A percentile compares a stretch with the other conserved stretches of the same genome.
These are phyloP conservation scores for Penelope pileata DNA, from an alignment of 2,113 vertebrate species.

Conservation along the genomic window DNA sequence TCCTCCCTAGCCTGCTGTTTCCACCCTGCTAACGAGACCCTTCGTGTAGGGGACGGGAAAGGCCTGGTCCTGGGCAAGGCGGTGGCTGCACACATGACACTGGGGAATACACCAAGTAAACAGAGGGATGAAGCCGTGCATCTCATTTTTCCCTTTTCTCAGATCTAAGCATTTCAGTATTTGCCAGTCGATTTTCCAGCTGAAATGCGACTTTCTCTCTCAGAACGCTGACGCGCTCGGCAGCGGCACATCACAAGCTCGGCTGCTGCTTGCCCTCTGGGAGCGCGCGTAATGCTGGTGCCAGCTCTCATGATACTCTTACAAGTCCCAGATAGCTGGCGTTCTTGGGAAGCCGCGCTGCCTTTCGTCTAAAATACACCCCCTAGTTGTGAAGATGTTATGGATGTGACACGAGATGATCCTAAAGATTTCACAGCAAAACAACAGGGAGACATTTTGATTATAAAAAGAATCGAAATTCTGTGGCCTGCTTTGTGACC, in stretches of 20 bases:
- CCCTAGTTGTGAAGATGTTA: background rate
- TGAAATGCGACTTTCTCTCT: background rate
- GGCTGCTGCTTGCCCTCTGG: background rate
- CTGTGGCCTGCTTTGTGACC: background rate
- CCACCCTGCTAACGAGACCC: background rate
- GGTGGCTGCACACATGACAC: fast-evolving
- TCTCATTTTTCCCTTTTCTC: background rate
- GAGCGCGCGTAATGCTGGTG: background rate
- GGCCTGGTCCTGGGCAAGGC: background rate
- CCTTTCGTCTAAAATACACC: background rate
- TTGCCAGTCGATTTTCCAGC: background rate
- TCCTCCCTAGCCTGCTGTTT: background rate
- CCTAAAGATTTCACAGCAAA: background rate
- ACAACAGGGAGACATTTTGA: background rate
- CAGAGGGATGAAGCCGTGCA: background rate
- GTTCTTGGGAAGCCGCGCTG: background rate
- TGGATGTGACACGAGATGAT: background rate
- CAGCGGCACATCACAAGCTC: fast-evolving
- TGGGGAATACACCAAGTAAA: background rate
- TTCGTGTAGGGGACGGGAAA: background rate
- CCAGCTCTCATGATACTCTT: background rate
- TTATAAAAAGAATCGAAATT: background rate
- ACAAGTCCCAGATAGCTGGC: background rate
- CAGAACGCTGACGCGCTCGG: background rate
- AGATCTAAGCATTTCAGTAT: background rate